Evolutionary conservation across 2,797 vertebrate genomes (phyloP), one percentile per base, ranked within the genome.

Genomic region (Muraenolepis orangiensis): DNA sequence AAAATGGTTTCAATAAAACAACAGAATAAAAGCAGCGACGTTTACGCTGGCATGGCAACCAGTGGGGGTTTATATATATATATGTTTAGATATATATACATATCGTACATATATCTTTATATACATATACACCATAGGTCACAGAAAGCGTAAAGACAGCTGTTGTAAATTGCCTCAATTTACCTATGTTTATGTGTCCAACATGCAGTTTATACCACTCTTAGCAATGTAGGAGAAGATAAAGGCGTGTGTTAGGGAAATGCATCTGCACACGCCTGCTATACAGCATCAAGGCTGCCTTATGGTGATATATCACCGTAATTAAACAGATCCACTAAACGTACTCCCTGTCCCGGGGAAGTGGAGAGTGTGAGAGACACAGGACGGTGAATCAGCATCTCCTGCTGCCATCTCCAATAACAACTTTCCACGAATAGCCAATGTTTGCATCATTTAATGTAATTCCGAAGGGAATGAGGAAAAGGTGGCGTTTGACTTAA

Each of bases 351-450:
- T 40, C 69, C 29, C 69, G 6, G 38, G 36, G 36, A 23, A 26
- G 36, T 14, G 23, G 69, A 38, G 36, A 16, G 36, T 38, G 57
- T 64, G 57, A 69, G 67, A 12, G 67, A 34, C 32, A 31, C 28
- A 26, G 67, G 67, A 64, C n/a, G 38, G 42, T 28, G 70, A 29
- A 69, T 64, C 40, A 18, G 20, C 28, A 70, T 7, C 30, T 7
- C 12, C 69, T 42, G 69, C 69, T 29, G 69, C 69, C 69, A 42
- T 36, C 36, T 26, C 69, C 69, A 40, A 38, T 70, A 70, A 70
- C 28, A 67, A 7, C 3, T 16, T 46, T 3, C 18, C 36, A 34
- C 70, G 11, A n/a, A 46, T 14, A 14, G 23, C 71, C 66, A 29
- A 10, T 2, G 34, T n/a, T 70, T 70, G 2, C 70, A 46, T 72